Base-by-base conservation (phyloP, 2,113 vertebrate genomes). In the Menura novaehollandiae region DNA sequence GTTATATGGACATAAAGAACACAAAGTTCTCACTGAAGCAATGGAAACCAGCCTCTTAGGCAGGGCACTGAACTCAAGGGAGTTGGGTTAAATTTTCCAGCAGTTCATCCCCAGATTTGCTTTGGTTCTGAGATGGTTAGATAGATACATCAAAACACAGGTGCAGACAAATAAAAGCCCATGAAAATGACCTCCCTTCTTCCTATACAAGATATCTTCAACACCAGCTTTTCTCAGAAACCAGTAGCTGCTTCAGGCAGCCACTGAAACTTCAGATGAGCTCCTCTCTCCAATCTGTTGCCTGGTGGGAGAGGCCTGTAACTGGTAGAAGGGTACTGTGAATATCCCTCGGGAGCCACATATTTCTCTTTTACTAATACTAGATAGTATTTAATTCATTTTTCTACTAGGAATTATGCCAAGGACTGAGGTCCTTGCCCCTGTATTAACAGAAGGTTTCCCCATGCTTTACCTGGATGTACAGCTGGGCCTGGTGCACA, bases 341-440 rank as follows among this genome's bases (percentile, higher is more conserved):
- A 93, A 47, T 85, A 93, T 88, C 28, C 20, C 35, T 43, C 67
- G 44, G 59, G 32, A 95, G 63, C 7, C 49, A 39, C 37, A 11
- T 12, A 24, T 44, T 85, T 83, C 66, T 67, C 37, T 90, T 88
- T 95, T 91, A 52, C 67, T 85, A 67, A 88, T 74, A 74, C 12
- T 30, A 74, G 43, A 39, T 62, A 49, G 20, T 37, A 81, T 59
- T 95, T 77, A 39, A 88, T 71, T 88, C 75, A 78, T 35, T 80
- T 85, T 74, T 52, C 6, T 53, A 32, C 59, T 35, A 63, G 51
- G 51, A 88, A 89, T 60, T 76, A 51, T 0, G 1, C 35, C 5
- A 5, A 72, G 14, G 15, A 55, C 79, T 52, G 63, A 63, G 43
- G 8, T 73, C 17, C 39, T 80, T 77, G 26, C 23, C 35, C 47